These are phyloP conservation scores for Equus przewalskii DNA, from an alignment of 2,113 vertebrate species.

Conservation along the genomic window DNA sequence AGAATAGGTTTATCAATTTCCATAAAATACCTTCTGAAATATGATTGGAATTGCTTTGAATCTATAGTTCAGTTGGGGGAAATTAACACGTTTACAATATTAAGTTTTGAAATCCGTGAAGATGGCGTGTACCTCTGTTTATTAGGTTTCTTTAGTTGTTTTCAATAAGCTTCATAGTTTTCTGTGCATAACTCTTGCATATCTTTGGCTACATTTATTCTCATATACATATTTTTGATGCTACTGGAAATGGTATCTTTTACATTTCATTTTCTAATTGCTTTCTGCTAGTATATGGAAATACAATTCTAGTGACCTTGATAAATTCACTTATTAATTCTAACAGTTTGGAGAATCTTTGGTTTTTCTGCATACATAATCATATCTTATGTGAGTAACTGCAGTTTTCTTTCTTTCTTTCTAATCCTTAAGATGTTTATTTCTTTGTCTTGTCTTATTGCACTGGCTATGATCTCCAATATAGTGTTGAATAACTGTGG, in stretches of 20 bases:
- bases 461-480: neutral
- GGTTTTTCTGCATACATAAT: neutral
- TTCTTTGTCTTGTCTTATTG: neutral
- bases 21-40: neutral
- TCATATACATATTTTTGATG: neutral
- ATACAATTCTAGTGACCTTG: neutral
- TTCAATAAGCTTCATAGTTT: neutral
- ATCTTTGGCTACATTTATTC: neutral
- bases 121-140: neutral
- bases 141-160: neutral
- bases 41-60: neutral
- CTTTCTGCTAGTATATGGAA: neutral
- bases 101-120: neutral
- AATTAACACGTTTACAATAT: neutral
- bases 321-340: neutral
- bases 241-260: neutral
- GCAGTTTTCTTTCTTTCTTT: neutral
- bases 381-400: neutral
- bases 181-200: neutral
- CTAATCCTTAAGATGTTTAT: neutral
- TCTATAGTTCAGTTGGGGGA: neutral
- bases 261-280: constrained; percentile 1
- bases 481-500: neutral
- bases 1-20: neutral
- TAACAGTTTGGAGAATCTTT: neutral